These are phyloP conservation scores for Bathybates hornii DNA, from an alignment of 2,113 vertebrate species.

Conservation along the genomic window DNA sequence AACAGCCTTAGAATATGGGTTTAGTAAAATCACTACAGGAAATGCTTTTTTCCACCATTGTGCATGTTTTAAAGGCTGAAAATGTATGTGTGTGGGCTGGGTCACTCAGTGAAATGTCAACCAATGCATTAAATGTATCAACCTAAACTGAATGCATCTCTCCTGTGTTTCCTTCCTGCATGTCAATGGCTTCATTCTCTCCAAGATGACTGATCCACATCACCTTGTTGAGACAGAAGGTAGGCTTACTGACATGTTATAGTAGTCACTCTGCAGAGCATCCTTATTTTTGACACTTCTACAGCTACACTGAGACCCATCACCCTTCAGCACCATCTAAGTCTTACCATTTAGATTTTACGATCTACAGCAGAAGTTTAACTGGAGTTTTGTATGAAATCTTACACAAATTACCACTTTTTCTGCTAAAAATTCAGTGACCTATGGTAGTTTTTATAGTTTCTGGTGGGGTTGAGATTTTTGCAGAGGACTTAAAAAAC, in stretches of 20 bases:
- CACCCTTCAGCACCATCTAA: not conserved
- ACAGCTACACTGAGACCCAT: not conserved
- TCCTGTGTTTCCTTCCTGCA: not conserved
- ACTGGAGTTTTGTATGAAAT: not conserved
- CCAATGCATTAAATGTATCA: not conserved
- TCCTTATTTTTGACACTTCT: not conserved
- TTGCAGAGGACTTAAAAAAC: not conserved
- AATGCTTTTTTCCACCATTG: not conserved
- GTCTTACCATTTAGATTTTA: not conserved
- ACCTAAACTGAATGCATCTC: not conserved
- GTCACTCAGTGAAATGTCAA: not conserved
- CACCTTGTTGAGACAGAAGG: not conserved
- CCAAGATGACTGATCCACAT: not conserved
- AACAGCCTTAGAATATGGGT: not conserved
- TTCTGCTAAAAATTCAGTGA: not conserved
- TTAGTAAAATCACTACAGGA: not conserved
- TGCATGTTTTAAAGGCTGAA: constrained; percentile 12
- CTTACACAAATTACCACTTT: not conserved
- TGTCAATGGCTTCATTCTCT: not conserved
- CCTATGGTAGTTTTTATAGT: not conserved
- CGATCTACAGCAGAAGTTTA: not conserved
- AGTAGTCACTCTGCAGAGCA: not conserved
- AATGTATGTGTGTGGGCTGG: not conserved
- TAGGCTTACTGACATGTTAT: not conserved
- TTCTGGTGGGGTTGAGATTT: not conserved